Evolutionary conservation across 2,113 vertebrate genomes (phyloP), one percentile per base, ranked within the genome.

Genomic region (Sylvia atricapilla): DNA sequence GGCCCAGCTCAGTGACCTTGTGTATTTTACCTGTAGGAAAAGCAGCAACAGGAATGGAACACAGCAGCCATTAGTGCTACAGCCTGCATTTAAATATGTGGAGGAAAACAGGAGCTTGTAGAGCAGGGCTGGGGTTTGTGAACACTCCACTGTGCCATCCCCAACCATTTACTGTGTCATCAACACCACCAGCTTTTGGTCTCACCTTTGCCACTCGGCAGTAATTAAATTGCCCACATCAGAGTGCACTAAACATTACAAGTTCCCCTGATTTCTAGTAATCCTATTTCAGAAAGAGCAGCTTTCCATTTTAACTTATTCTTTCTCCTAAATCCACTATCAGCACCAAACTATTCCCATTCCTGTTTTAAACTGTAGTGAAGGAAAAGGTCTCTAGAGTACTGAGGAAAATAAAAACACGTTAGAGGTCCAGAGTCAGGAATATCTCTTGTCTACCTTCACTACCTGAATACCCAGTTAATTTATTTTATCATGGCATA

Each of bases 21-120:
- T 37, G 33, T 46, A 52, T 91, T 89, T 89, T 83, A 94, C 96
- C 96, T 97, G 93, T 20, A 58, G 55, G 60, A 89, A 39, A 76
- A 60, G 68, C 91, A 84, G 66, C 77, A 94, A 76, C 39, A 41
- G 47, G 68, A 95, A 94, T 9, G 49, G 63, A 91, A 33, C 23
- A 39, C 47, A 84, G 52, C 55, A 94, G 24, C 83, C 75, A 31
- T 46, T 24, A 78, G 52, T 5, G 43, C 68, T 75, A 67, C 4
- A 13, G 67, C 14, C 56, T 39, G 31, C 6, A 77, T 67, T 94
- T 31, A 70, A 94, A 31, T 39, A 89, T 53, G 47, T 73, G 35
- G 43, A 83, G 59, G 73, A 84, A 90, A 90, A 85, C 10, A 17
- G 37, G 52, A 69, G 37, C 15, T 79, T 37, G 35, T 41, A 49